Conservation (phyloP, 1,140 invertebrate genomes). For the Piezodorus guildinii region DNA sequence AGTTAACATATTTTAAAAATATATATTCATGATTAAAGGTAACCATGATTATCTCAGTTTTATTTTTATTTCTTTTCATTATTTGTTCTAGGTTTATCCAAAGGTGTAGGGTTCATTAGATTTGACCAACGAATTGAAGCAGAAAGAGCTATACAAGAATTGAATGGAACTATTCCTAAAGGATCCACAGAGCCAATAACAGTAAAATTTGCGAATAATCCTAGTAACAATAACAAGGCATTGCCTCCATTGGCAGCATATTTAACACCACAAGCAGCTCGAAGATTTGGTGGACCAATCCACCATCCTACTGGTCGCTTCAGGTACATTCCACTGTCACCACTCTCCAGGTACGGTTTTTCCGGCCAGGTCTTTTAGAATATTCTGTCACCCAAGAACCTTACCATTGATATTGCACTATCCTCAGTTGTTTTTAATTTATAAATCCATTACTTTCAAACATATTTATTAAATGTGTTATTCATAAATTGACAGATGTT, state of each 20-base stretch:
- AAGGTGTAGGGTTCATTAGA: constrained; percentile 98
- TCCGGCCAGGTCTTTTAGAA: constrained; percentile 18
- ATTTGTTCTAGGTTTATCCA: constrained; percentile 46
- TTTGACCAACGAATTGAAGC: constrained; percentile 97
- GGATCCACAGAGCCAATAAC: constrained; percentile 94
- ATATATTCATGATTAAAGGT: not conserved
- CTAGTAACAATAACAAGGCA: constrained; percentile 83
- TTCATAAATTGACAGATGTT: not conserved
- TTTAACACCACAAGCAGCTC: constrained; percentile 63
- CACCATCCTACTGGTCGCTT: constrained; percentile 84
- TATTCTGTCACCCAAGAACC: constrained; percentile 17
- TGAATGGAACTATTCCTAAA: constrained; percentile 94
- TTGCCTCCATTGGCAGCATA: constrained; percentile 86
- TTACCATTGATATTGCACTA: constrained; percentile 11
- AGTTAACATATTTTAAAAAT: too few species aligned
- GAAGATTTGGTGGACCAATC: constrained; percentile 83
- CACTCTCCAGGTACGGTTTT: constrained; percentile 41
- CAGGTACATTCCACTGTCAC: constrained; percentile 67
- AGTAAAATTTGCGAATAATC: constrained; percentile 99
- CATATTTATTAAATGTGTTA: not conserved
- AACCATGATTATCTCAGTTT: not conserved
- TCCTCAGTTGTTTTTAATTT: not conserved
- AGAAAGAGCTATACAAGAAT: constrained; percentile 91
- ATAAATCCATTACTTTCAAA: not conserved
- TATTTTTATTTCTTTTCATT: constrained; percentile 3